A percentile compares a stretch with the other conserved stretches of the same genome.
Conservation (phyloP, 2,113 vertebrate species). For the Pelecanus crispus region DNA sequence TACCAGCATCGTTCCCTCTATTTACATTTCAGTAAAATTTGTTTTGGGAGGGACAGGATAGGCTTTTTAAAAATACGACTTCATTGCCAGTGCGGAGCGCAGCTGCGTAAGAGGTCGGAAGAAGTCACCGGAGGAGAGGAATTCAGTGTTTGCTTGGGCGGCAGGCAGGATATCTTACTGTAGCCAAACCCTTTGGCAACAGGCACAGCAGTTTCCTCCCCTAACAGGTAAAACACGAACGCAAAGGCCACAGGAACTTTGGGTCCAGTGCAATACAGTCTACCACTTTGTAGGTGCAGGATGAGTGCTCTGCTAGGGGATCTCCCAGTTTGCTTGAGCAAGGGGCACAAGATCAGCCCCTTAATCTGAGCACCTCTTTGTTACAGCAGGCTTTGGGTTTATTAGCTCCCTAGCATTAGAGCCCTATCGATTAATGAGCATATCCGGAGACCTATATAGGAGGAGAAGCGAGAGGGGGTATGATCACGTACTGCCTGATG, state of each 20-base stretch:
- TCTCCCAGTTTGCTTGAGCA: neutral
- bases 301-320: neutral
- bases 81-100: neutral
- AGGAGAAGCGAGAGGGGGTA: neutral
- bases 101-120: neutral
- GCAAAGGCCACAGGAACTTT: neutral
- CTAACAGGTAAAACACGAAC: neutral
- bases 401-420: neutral
- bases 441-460: neutral
- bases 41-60: neutral
- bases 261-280: neutral
- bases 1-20: neutral
- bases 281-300: neutral
- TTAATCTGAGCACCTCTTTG: neutral
- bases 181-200: neutral
- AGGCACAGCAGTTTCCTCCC: neutral
- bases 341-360: neutral
- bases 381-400: neutral
- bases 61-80: neutral
- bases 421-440: neutral
- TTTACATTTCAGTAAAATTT: neutral
- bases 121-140: neutral
- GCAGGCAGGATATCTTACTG: neutral
- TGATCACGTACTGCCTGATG: neutral
- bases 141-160: neutral